Base-by-base conservation (phyloP, 1,140 invertebrate genomes). In the Drosophila arizonae region DNA sequence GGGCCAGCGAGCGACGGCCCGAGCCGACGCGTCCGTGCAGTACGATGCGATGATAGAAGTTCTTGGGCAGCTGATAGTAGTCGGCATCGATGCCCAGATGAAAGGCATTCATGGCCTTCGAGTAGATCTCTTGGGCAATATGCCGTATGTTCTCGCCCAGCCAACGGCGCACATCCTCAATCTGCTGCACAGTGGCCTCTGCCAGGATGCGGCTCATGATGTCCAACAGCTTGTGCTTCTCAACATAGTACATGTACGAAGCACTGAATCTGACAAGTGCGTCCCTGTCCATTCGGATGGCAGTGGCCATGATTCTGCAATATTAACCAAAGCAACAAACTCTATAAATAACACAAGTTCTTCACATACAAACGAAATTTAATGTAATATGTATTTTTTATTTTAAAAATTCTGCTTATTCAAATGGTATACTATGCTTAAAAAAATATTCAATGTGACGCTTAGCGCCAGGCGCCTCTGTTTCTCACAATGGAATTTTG, bases 211-310 rank as follows among this genome's bases (percentile, higher is more conserved):
- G 90, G 41, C 82, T 85, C 71, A 91, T 72, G 3, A 91, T 68
- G 4, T 91, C 90, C 56, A 91, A 52, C n/a, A 91, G 51, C 58
- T 85, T 90, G 67, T 91, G 89, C 33, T 77, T 87, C 48, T 91
- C 90, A 0, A 91, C 72, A n/a, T 90, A 91, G 2, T 75, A 80
- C 90, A 90, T 90, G 0, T 77, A 72, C 6, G 48, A 65, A 0
- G 90, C 90, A 8, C 82, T 63, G 45, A 64, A 91, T 17, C 90
- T 45, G 26, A 78, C 68, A 11, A 91, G 56, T 46, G 63, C 45
- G 9, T 43, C 41, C 9, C 63, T 77, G 33, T 88, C 85, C 15
- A 88, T 66, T 13, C 77, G 75, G 28, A 36, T 62, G 8, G 76
- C 55, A 15, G 51, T 57, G 0, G 76, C 82, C 84, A 87, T 87